phyloP scores from a whole-genome alignment of 2,113 vertebrate species.

The Cavia aperea region DNA sequence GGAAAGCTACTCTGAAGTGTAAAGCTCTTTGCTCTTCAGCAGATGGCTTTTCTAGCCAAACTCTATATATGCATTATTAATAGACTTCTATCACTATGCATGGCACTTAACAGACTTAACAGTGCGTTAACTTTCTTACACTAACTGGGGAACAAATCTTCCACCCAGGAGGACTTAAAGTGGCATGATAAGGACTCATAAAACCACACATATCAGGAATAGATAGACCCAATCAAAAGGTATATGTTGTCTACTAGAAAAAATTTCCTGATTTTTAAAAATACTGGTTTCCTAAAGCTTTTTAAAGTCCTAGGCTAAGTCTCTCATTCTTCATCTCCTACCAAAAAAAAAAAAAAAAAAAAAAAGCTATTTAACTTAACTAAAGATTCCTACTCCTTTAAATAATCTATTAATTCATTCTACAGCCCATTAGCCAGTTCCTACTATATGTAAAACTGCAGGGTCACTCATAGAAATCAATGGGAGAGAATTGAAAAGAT shows the following conservation, averaged over 20 bases:
- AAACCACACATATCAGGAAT: conserved; percentile 21
- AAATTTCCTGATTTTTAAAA: conserved; percentile 25
- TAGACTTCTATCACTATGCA: conserved; percentile 24
- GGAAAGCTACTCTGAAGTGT: conserved; percentile 67
- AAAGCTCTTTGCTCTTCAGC: conserved; percentile 62
- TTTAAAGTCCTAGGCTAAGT: not conserved
- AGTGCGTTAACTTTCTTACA: conserved; percentile 54
- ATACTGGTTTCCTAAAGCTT: not conserved
- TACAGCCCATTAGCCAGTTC: not conserved
- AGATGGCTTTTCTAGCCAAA: conserved; percentile 58
- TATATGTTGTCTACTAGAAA: conserved; percentile 6
- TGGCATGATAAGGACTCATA: conserved; percentile 13
- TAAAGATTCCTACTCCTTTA: not conserved
- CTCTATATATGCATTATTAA: conserved; percentile 66
- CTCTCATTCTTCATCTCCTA: not conserved
- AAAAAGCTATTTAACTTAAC: conserved; percentile 28
- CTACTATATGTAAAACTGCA: not conserved
- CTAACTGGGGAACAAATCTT: conserved; percentile 48
- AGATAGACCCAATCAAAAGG: conserved; percentile 26
- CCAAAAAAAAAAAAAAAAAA: conserved; percentile 49
- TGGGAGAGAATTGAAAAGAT: not conserved
- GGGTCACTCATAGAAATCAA: not conserved
- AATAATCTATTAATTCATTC: not conserved
- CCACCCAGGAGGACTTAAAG: conserved; percentile 30
- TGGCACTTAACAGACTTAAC: conserved; percentile 62